These are phyloP conservation scores for Melolontha melolontha DNA, from an alignment of 2,888 invertebrate species.

Conservation along the genomic window DNA sequence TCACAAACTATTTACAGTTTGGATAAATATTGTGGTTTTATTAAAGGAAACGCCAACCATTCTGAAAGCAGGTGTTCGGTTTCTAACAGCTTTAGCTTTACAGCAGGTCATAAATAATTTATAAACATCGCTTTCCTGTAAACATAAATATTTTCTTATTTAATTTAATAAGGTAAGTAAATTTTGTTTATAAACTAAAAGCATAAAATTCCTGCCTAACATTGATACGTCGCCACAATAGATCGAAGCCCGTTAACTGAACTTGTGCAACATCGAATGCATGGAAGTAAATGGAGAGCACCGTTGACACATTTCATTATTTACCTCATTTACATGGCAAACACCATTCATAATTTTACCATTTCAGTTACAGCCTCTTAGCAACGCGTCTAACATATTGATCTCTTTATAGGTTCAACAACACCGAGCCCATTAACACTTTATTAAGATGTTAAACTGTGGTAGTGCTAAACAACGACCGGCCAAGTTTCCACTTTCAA, in stretches of 20 bases:
- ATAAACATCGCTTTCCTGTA: slow-evolving; percentile 21
- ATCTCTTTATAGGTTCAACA: slow-evolving; percentile 39
- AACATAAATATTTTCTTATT: slow-evolving; percentile 30
- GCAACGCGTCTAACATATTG: slow-evolving; percentile 31
- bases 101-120: slow-evolving; percentile 12
- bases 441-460: slow-evolving; percentile 37
- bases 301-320: slow-evolving; percentile 37
- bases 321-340: slow-evolving; percentile 37
- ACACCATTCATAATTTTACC: slow-evolving; percentile 38
- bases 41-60: neutral
- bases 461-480: slow-evolving; percentile 23
- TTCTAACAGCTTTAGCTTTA: slow-evolving; percentile 8
- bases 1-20: too few species aligned
- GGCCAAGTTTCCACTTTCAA: slow-evolving; percentile 37
- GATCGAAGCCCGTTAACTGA: slow-evolving; percentile 16
- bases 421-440: slow-evolving; percentile 33
- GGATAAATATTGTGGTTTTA: too few species aligned
- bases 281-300: slow-evolving; percentile 27
- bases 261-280: slow-evolving; percentile 29
- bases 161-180: slow-evolving; percentile 21
- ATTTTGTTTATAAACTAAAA: slow-evolving; percentile 4
- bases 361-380: slow-evolving; percentile 37
- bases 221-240: slow-evolving; percentile 18
- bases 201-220: slow-evolving; percentile 18
- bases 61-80: slow-evolving; percentile 10